These are phyloP conservation scores for Thelaira solivaga DNA, from an alignment of 2,888 invertebrate species.

Conservation along the genomic window DNA sequence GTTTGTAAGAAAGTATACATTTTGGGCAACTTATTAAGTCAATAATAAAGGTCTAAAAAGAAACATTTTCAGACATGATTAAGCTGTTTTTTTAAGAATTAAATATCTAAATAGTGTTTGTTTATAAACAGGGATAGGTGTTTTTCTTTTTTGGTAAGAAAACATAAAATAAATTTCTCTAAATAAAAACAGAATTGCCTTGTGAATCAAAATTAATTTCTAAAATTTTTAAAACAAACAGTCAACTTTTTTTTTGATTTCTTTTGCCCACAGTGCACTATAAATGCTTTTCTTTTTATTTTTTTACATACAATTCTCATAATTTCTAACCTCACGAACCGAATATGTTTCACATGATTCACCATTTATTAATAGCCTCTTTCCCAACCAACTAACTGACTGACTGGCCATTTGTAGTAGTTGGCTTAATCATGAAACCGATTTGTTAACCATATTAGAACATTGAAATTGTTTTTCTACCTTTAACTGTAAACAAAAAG, in stretches of 20 bases:
- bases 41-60: too few species aligned
- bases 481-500: slow-evolving; percentile 38
- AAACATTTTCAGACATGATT: too few species aligned
- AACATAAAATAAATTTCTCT: too few species aligned
- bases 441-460: slow-evolving; percentile 41
- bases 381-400: neutral
- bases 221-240: too few species aligned
- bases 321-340: slow-evolving; percentile 16
- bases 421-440: slow-evolving; percentile 24
- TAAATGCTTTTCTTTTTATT: neutral
- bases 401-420: slow-evolving; percentile 18
- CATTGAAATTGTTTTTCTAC: slow-evolving; percentile 39
- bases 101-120: too few species aligned
- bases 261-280: neutral
- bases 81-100: too few species aligned
- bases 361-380: slow-evolving; percentile 17
- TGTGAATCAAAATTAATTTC: too few species aligned
- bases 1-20: too few species aligned
- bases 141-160: too few species aligned
- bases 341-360: slow-evolving; percentile 31
- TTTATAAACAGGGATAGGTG: too few species aligned
- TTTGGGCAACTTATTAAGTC: too few species aligned
- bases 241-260: neutral
- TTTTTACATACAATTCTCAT: neutral
- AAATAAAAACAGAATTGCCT: too few species aligned